phyloP scores from a whole-genome alignment of 2,888 invertebrate species.

The Eurois occulta region DNA sequence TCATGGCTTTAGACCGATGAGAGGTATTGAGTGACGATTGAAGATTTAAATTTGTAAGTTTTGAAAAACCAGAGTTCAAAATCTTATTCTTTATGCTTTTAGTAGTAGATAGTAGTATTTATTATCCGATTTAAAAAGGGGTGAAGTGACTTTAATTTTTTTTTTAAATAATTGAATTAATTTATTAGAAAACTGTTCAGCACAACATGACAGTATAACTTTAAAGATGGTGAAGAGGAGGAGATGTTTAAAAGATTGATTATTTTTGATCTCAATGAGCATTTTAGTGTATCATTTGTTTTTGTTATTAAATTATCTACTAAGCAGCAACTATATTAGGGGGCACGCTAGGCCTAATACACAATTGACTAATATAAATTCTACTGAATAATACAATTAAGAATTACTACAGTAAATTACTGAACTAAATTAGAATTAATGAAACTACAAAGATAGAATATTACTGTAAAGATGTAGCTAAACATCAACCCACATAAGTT shows the following conservation, averaged over 20 bases:
- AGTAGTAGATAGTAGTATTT: not conserved
- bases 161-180: no score
- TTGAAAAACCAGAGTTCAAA: not conserved
- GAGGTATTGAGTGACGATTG: not conserved
- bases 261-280: not conserved
- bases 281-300: not conserved
- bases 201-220: not conserved
- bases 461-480: not conserved
- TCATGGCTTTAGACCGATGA: conserved; percentile 63
- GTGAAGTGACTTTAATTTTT: not conserved
- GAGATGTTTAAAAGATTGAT: not conserved
- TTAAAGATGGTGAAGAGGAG: not conserved
- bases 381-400: conserved; percentile 4
- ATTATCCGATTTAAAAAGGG: not conserved
- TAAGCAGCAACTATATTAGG: not conserved
- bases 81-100: not conserved
- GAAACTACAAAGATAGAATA: not conserved
- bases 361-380: not conserved
- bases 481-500: conserved; percentile 25
- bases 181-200: no score
- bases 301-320: conserved; percentile 12
- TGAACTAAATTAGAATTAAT: not conserved
- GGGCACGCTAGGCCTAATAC: not conserved
- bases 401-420: not conserved
- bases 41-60: conserved; percentile 1